Evolutionary conservation across 2,888 invertebrate genomes (phyloP).

Genomic region (Phania funesta): DNA sequence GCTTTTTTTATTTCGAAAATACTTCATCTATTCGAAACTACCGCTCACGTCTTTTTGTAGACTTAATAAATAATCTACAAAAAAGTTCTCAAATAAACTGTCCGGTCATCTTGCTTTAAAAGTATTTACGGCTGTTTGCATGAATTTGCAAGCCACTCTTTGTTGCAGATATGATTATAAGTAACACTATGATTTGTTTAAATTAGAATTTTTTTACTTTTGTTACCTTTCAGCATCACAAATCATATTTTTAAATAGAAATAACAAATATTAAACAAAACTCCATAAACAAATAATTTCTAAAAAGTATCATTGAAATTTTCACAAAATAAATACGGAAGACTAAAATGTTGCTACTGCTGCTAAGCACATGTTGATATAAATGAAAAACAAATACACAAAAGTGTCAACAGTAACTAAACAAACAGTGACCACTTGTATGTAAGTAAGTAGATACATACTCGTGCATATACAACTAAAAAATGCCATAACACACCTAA

Average conservation of each 20-base stretch:
- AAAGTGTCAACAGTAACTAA: conserved; percentile 42
- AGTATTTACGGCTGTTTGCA: no score
- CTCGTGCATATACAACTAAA: neutral
- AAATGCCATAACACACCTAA: conserved; percentile 51
- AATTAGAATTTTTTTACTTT: no score
- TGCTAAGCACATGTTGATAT: conserved; percentile 15
- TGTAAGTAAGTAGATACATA: neutral
- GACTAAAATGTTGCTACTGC: conserved; percentile 22
- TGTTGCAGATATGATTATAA: no score
- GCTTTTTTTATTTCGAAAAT: no score
- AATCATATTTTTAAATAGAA: neutral
- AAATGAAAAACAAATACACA: conserved; percentile 57
- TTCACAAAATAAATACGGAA: conserved; percentile 42
- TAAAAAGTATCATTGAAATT: conserved; percentile 43
- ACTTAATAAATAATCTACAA: no score
- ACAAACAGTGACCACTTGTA: neutral
- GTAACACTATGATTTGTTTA: no score
- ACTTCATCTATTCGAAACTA: no score
- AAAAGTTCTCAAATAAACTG: no score
- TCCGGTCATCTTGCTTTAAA: no score
- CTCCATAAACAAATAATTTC: conserved; percentile 27
- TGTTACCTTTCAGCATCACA: no score
- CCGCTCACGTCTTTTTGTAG: no score
- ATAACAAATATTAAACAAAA: neutral
- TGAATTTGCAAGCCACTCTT: no score